Evolutionary conservation across 2,888 invertebrate species (phyloP), one percentile per base, ranked within the genome.

Genomic region (Acleris cristana): DNA sequence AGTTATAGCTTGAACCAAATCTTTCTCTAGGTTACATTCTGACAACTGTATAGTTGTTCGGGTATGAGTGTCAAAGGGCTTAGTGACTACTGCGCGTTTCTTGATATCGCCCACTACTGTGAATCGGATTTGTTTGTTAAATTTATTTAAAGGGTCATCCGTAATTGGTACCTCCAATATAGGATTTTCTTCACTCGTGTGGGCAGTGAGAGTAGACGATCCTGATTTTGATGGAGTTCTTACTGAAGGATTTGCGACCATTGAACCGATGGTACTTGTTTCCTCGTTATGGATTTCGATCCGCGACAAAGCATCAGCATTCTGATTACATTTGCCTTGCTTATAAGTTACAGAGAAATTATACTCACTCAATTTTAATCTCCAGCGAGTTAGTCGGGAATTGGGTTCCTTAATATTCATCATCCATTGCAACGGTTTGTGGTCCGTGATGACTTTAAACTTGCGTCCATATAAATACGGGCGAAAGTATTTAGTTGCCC

Each of bases 51-150:
- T 21, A 2, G 21, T 2, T 21, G 1, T 21, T 2, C 21, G 21
- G 3, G 21, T 21, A 3, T 21, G 21, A 3, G 21, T 21, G 21
- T 21, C 21, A 3, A 21, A 21, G 1, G 21, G 21, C 21, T 21
- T 21, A 21, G 21, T 21, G 1, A 21, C 21, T 1, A 3, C 3
- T 21, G 21, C 2, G 1, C 3, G 1, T 3, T 21, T 21, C 3
- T 21, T 21, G 1, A 3, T 1, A 3, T 21, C 2, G 3, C 3
- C 21, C 3, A 21, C 21, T 21, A 21, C 2, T 1, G 21, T 21
- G 21, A 21, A 21, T 21, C 1, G 67, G 23, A 70, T 56, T 65
- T 63, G 18, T 51, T 51, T 30, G 18, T 55, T 19, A 8, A 55
- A 51, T 51, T 51, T 51, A 3, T 51, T 51, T 0, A 51, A 10